phyloP scores from a whole-genome alignment of 92 coral and sea anemone genomes.

The Actinostola sp. region DNA sequence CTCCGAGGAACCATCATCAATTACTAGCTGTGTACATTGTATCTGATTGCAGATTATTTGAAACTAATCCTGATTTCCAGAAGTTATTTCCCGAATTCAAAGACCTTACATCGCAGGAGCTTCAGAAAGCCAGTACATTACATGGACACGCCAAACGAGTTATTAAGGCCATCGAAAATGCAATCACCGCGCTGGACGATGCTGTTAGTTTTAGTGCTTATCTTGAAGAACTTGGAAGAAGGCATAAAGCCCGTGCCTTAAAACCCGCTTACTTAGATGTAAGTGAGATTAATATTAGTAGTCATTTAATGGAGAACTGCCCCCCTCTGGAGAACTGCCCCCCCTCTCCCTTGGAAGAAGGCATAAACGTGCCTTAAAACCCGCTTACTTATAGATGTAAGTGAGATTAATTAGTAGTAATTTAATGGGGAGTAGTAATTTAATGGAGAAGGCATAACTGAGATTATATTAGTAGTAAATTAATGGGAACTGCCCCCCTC shows the following conservation, averaged over 20 bases:
- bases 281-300: no score
- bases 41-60: conserved; percentile 62
- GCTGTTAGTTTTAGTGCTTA: conserved; percentile 69
- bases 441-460: no score
- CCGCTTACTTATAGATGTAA: no score
- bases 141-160: conserved; percentile 87
- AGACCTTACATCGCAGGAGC: conserved; percentile 52
- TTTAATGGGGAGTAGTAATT: no score
- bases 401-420: no score
- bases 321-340: no score
- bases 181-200: conserved; percentile 76
- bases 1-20: no score
- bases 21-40: not conserved
- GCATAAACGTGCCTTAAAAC: no score
- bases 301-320: no score
- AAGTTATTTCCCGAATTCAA: conserved; percentile 84
- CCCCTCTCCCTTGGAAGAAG: no score
- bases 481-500: no score
- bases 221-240: conserved; percentile 84
- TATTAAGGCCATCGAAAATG: conserved; percentile 88
- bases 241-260: conserved; percentile 75
- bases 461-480: no score
- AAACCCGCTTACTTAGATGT: conserved; percentile 82
- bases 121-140: conserved; percentile 63
- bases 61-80: conserved; percentile 74